Conservation (phyloP, 2,888 invertebrate species). For the Petrolisthes cinctipes region DNA sequence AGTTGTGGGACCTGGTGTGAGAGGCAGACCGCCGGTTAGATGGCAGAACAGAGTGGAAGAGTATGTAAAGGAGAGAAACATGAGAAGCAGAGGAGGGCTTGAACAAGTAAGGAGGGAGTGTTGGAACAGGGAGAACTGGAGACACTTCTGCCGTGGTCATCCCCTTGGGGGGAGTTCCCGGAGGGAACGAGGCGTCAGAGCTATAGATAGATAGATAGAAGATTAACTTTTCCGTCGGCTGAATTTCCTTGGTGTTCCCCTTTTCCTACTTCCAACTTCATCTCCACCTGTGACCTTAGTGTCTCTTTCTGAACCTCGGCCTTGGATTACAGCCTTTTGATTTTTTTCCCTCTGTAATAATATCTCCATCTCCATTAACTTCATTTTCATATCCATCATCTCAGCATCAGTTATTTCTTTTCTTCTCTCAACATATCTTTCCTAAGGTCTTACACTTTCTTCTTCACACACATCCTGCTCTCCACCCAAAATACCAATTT, state of each 20-base stretch:
- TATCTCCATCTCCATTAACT: conserved; percentile 5
- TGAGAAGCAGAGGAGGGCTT: too few species aligned
- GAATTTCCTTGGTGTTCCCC: conserved; percentile 1
- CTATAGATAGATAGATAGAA: too few species aligned
- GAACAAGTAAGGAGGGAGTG: too few species aligned
- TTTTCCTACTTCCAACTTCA: not conserved
- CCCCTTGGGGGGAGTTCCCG: too few species aligned
- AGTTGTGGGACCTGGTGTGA: too few species aligned
- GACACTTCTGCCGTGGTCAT: too few species aligned
- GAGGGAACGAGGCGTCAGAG: too few species aligned
- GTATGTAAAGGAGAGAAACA: too few species aligned
- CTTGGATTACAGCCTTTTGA: not conserved
- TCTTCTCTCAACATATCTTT: not conserved
- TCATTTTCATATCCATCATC: not conserved
- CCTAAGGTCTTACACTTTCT: not conserved
- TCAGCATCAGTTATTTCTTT: not conserved
- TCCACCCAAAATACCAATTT: conserved; percentile 7
- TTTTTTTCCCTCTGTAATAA: conserved; percentile 10
- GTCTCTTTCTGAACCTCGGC: not conserved
- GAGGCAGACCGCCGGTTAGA: too few species aligned
- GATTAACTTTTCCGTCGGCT: not conserved
- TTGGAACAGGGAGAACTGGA: too few species aligned
- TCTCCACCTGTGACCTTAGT: not conserved
- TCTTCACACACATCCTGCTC: conserved; percentile 10
- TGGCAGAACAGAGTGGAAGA: too few species aligned